Percentiles rank a stretch among this genome's conserved stretches.
Conservation (phyloP, 92 coral and sea anemone genomes). For the Bergia sp. region DNA sequence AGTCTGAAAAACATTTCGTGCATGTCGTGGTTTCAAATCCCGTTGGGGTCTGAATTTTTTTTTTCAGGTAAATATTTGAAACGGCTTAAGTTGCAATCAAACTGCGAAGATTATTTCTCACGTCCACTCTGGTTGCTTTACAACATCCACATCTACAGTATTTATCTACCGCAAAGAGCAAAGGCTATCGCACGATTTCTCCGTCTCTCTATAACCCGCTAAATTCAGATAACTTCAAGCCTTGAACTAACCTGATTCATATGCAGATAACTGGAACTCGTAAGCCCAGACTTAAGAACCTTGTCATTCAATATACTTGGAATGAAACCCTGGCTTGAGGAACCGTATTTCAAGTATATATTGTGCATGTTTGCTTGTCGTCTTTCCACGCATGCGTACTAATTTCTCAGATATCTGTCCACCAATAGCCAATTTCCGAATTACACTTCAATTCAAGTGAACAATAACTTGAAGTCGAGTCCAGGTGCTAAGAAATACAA, state of each 20-base stretch:
- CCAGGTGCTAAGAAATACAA: too few relatives aligned
- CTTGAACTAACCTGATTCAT: neutral
- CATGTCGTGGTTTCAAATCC: too few relatives aligned
- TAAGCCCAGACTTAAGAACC: neutral
- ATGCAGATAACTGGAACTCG: neutral
- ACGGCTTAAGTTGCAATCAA: too few relatives aligned
- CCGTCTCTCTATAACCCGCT: neutral
- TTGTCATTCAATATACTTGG: neutral
- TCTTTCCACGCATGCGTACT: neutral
- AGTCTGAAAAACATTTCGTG: too few relatives aligned
- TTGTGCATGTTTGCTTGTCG: neutral
- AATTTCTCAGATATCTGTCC: neutral
- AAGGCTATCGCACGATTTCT: neutral
- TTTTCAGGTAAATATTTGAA: too few relatives aligned
- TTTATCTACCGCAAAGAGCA: neutral
- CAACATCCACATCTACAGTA: neutral
- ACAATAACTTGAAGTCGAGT: too few relatives aligned
- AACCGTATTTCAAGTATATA: too few relatives aligned
- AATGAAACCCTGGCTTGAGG: too few relatives aligned
- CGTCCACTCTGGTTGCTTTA: too few relatives aligned
- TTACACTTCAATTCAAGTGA: too few relatives aligned
- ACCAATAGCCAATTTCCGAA: neutral
- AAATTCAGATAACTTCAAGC: neutral
- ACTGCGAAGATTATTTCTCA: too few relatives aligned
- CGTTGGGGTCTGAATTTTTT: too few relatives aligned